Evolutionary conservation across 2,113 vertebrate species (phyloP), one percentile per base, ranked within the genome.

Genomic region (Corythornis cristatus): DNA sequence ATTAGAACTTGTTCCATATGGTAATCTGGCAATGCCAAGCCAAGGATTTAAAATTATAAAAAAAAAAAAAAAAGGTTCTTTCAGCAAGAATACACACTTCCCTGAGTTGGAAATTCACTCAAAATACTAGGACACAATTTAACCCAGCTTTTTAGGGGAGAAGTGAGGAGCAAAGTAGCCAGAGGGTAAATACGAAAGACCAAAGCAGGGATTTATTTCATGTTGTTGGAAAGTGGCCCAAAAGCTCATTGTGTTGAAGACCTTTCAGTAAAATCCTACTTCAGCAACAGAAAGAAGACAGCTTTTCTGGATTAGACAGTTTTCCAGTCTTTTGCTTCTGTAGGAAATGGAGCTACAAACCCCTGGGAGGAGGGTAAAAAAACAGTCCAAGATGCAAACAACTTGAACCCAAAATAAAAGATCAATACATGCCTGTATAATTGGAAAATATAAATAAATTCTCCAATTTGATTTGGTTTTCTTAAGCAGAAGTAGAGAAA

Each of bases 1-100:
- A 95, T 95, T 94, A 95, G 84, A 93, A 88, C 84, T 94, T 85
- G 87, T 96, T 96, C 95, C 96, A 96, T 94, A 95, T 95, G 95
- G 93, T 96, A 96, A 96, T 93, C 67, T 83, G 74, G 75, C 89
- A 94, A 92, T 85, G 94, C 86, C 96, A 96, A 96, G 81, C 12
- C 73, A 90, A 58, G 84, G 51, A 93, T 92, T 94, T 92, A 77
- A 94, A 89, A 89, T 73, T 6, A 37, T 6, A 37, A 37, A 37
- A 37, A 37, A 37, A 37, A 37, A 92, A 93, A 92, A 90, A 93
- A 75, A 31, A 96, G 72, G 73, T 76, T 82, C 51, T 87, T 96
- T 86, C 91, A 85, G 48, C 42, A 92, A 66, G 76, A 91, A 80
- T 73, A 61, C 70, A 68, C 48, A 46, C 33, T 87, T 91, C n/a